Conservation (phyloP, 2,888 invertebrate genomes). For the Anaspis maculata region DNA sequence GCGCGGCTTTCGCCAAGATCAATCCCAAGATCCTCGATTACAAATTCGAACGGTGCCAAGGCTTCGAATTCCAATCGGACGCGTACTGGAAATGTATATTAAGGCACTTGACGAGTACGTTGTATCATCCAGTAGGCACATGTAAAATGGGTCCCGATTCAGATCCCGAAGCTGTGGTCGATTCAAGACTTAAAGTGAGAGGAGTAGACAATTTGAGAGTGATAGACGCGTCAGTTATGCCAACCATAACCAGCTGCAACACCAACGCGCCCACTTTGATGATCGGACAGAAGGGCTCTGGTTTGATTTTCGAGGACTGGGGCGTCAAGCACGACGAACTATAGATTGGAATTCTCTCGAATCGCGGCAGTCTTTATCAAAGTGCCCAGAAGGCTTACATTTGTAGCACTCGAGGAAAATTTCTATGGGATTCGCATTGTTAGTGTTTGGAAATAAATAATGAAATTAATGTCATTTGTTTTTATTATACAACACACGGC, state of each 20-base stretch:
- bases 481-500: too few species aligned
- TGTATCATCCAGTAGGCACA: conserved; percentile 28
- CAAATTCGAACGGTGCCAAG: conserved; percentile 42
- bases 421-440: too few species aligned
- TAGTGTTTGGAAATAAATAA: too few species aligned
- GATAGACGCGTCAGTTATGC: conserved; percentile 76
- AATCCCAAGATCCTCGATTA: conserved; percentile 35
- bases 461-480: too few species aligned
- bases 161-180: conserved; percentile 58
- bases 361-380: too few species aligned
- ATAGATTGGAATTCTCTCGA: conserved; percentile 17
- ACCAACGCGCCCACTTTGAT: conserved; percentile 45
- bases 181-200: conserved; percentile 56
- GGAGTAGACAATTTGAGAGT: conserved; percentile 62
- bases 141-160: conserved; percentile 57
- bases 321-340: conserved; percentile 27
- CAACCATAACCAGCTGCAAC: conserved; percentile 53
- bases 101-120: conserved; percentile 22
- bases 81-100: conserved; percentile 49
- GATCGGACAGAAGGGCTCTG: conserved; percentile 46
- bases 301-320: conserved; percentile 40
- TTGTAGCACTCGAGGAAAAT: too few species aligned
- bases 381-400: too few species aligned
- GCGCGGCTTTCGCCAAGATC: conserved; percentile 37
- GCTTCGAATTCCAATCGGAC: conserved; percentile 36